These are phyloP conservation scores for Napeogenes inachia DNA, from an alignment of 2,888 invertebrate genomes.

Conservation along the genomic window DNA sequence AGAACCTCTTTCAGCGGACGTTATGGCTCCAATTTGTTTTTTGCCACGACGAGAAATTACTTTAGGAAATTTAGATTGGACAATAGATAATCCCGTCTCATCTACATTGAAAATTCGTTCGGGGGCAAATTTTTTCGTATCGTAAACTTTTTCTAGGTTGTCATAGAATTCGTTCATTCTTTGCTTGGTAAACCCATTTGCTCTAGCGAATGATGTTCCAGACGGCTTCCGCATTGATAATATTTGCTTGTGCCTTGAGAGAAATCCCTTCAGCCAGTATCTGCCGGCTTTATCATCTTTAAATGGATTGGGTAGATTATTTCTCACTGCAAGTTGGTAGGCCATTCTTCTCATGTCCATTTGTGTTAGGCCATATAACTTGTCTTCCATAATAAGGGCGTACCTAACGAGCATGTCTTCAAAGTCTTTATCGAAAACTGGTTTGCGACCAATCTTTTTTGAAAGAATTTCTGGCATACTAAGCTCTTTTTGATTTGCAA, in stretches of 20 bases:
- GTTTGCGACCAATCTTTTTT: conserved; percentile 15
- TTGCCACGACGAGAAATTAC: conserved; percentile 26
- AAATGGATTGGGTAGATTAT: conserved; percentile 21
- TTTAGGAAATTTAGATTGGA: conserved; percentile 33
- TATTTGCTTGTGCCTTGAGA: conserved; percentile 32
- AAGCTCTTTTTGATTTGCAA: conserved; percentile 23
- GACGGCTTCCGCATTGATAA: conserved; percentile 28
- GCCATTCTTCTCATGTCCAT: conserved; percentile 21
- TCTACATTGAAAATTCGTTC: conserved; percentile 31
- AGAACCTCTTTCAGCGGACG: conserved; percentile 37
- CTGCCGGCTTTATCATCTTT: conserved; percentile 23
- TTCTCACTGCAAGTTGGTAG: conserved; percentile 14
- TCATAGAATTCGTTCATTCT: conserved; percentile 27
- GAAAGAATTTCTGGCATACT: conserved; percentile 15
- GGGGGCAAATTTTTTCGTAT: conserved; percentile 21
- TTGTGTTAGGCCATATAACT: conserved; percentile 25
- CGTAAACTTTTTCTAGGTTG: conserved; percentile 27
- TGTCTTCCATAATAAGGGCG: conserved; percentile 21
- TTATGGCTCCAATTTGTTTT: conserved; percentile 24
- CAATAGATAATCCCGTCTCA: conserved; percentile 32
- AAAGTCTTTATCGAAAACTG: conserved; percentile 11
- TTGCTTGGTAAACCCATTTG: conserved; percentile 30
- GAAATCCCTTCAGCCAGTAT: conserved; percentile 30
- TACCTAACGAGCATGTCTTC: conserved; percentile 21
- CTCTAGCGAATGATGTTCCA: conserved; percentile 31